phyloP scores from a whole-genome alignment of 2,113 vertebrate species.

The Phycodurus eques region DNA sequence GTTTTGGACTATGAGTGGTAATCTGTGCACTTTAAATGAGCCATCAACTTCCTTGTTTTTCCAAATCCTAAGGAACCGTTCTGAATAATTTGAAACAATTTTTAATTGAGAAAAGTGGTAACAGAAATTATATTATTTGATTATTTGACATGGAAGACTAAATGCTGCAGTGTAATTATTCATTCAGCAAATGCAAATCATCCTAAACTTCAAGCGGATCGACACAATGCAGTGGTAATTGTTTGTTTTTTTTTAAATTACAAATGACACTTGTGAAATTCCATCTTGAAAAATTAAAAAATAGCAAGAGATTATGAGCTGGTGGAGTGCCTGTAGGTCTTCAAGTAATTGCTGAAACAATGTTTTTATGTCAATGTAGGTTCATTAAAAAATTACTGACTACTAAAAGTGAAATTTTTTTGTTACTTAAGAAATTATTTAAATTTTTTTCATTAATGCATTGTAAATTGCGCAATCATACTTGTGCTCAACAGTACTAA shows the following conservation, averaged over 20 bases:
- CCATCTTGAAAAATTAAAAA: not conserved
- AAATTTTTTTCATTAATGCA: not conserved
- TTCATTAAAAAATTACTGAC: not conserved
- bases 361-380: not conserved
- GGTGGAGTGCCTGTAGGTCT: not conserved
- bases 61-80: not conserved
- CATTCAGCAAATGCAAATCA: not conserved
- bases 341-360: not conserved
- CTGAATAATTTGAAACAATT: not conserved
- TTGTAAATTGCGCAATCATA: not conserved
- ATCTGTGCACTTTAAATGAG: not conserved
- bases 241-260: not conserved
- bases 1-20: not conserved
- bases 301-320: not conserved
- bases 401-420: not conserved
- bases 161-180: not conserved
- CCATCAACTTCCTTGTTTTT: not conserved
- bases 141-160: not conserved
- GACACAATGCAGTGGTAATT: not conserved
- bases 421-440: not conserved
- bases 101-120: not conserved
- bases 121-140: not conserved
- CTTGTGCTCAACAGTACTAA: constrained; percentile 12
- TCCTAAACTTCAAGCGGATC: not conserved
- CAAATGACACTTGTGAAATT: not conserved